These are phyloP conservation scores for Rhamphomyia laevipes DNA, from an alignment of 2,888 invertebrate species.

Conservation along the genomic window DNA sequence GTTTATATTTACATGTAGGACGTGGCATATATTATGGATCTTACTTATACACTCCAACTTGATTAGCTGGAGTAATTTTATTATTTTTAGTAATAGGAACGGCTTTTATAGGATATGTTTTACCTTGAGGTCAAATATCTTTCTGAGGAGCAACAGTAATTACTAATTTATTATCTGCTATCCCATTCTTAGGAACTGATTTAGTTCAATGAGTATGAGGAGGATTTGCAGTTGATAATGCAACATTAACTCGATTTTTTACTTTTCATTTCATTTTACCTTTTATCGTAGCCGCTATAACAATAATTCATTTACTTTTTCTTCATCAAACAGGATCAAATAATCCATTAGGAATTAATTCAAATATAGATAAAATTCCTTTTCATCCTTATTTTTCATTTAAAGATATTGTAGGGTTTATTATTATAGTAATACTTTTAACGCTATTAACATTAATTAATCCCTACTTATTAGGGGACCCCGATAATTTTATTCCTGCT, in stretches of 20 bases:
- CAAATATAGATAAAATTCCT: constrained; percentile 54
- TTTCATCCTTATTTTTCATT: constrained; percentile 54
- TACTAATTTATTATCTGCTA: constrained; percentile 59
- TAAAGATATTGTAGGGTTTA: constrained; percentile 52
- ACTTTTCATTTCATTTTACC: constrained; percentile 62
- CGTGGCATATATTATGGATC: constrained; percentile 50
- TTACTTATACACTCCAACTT: constrained; percentile 44
- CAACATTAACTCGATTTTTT: constrained; percentile 63
- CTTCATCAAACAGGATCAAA: constrained; percentile 56
- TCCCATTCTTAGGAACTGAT: constrained; percentile 52
- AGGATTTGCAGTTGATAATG: constrained; percentile 60
- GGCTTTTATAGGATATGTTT: constrained; percentile 65
- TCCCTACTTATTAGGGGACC: constrained; percentile 53
- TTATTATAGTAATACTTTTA: constrained; percentile 44
- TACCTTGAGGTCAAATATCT: constrained; percentile 72
- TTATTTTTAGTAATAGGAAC: constrained; percentile 57
- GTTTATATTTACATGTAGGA: constrained; percentile 54
- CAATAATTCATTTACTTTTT: constrained; percentile 52
- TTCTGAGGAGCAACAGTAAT: constrained; percentile 73
- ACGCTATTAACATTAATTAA: constrained; percentile 41
- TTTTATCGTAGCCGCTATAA: constrained; percentile 50
- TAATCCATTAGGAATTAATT: constrained; percentile 53
- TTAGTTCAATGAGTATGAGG: constrained; percentile 65
- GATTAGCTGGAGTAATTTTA: constrained; percentile 53
- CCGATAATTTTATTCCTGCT: constrained; percentile 58